Percentiles rank a stretch among this genome's conserved stretches.
Evolutionary conservation across 1,140 invertebrate genomes (phyloP).

Genomic region (Drosophila erecta): DNA sequence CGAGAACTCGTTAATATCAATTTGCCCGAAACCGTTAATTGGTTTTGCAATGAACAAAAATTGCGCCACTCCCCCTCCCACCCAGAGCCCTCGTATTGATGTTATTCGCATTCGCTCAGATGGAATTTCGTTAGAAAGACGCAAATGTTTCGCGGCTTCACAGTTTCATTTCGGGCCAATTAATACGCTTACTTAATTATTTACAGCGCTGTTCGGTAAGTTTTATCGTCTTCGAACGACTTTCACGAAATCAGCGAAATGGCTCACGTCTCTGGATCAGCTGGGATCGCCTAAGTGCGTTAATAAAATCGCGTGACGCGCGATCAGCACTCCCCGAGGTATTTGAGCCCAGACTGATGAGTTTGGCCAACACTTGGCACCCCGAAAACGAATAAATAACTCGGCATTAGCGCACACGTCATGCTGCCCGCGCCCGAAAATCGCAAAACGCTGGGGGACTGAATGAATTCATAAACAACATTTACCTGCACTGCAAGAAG

Average conservation of each 20-base stretch:
- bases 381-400: slow-evolving; percentile 44
- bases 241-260: slow-evolving; percentile 72
- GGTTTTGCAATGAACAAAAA: slow-evolving; percentile 84
- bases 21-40: slow-evolving; percentile 82
- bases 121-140: slow-evolving; percentile 58
- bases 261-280: slow-evolving; percentile 65
- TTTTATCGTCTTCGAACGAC: slow-evolving; percentile 60
- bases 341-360: slow-evolving; percentile 56
- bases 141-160: slow-evolving; percentile 25
- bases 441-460: slow-evolving; percentile 18
- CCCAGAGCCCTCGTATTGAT: slow-evolving; percentile 11
- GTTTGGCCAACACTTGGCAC: slow-evolving; percentile 34
- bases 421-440: slow-evolving; percentile 20
- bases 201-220: slow-evolving; percentile 55
- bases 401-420: slow-evolving; percentile 66
- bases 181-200: slow-evolving; percentile 65
- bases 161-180: slow-evolving; percentile 59
- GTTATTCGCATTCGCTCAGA: slow-evolving; percentile 21
- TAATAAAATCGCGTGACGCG: slow-evolving; percentile 67
- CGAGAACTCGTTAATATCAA: slow-evolving; percentile 83
- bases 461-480: slow-evolving; percentile 62
- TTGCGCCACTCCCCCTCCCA: slow-evolving; percentile 74
- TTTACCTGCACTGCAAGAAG: slow-evolving; percentile 44
- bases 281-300: slow-evolving; percentile 60
- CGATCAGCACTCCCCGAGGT: slow-evolving; percentile 34